A percentile compares a stretch with the other conserved stretches of the same genome.
These are phyloP conservation scores for Oxyura jamaicensis DNA, from an alignment of 2,113 vertebrate genomes.

Conservation along the genomic window DNA sequence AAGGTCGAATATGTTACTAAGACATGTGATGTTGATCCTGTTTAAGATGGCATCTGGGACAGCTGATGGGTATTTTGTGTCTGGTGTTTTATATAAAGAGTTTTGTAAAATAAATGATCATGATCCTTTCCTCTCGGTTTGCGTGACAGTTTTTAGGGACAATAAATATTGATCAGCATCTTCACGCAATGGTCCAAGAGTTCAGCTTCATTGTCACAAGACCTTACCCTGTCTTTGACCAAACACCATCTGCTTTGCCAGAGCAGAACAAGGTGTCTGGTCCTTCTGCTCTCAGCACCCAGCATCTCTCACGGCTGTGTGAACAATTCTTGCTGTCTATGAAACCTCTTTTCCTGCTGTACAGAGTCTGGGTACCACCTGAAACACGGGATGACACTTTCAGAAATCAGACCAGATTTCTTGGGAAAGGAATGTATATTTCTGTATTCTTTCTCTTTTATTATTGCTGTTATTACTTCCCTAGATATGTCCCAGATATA, in stretches of 20 bases:
- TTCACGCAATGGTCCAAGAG: neutral
- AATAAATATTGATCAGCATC: neutral
- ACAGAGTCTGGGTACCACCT: neutral
- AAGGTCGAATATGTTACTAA: neutral
- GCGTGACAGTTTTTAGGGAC: neutral
- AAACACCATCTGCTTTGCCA: neutral
- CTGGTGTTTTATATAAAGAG: neutral
- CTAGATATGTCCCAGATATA: neutral
- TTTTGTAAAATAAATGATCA: neutral
- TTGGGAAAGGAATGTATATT: neutral
- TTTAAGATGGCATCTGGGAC: neutral
- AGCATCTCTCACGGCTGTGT: neutral
- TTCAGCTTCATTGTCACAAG: neutral
- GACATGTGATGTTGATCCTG: neutral
- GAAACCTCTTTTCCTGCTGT: neutral
- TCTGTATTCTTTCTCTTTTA: neutral
- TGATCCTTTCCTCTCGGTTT: neutral
- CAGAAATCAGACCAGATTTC: neutral
- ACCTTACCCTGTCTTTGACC: neutral
- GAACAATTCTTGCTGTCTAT: neutral
- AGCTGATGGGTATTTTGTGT: neutral
- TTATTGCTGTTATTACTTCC: neutral
- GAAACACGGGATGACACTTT: neutral
- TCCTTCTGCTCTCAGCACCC: neutral
- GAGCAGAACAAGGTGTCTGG: neutral